Conservation (phyloP, 2,797 vertebrate genomes). For the Darevskia mixta region DNA sequence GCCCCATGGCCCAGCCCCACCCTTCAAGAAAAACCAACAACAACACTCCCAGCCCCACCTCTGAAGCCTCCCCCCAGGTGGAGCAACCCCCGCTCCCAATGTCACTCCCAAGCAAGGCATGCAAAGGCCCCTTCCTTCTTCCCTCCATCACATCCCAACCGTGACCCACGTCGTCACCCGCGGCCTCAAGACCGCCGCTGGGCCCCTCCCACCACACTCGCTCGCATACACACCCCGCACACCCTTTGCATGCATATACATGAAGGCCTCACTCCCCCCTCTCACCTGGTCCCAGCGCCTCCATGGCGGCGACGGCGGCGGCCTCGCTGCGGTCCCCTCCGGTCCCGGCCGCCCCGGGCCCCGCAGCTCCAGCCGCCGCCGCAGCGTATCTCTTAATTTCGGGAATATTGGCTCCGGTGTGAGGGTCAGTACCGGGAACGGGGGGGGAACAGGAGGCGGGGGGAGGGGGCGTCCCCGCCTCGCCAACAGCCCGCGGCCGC, state of each 20-base stretch:
- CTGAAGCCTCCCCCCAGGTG: constrained; percentile 11
- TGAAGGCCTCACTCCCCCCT: constrained; percentile 50
- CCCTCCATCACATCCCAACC: neutral
- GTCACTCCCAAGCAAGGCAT: neutral
- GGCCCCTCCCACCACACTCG: neutral
- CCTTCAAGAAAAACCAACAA: neutral
- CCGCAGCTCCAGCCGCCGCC: constrained; percentile 79
- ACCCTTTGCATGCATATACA: constrained; percentile 47
- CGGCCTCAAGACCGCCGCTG: neutral
- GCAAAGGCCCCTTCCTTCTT: neutral
- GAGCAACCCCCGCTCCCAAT: neutral
- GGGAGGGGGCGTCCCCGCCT: constrained; percentile 45
- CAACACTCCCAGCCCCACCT: neutral
- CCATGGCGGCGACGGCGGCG: constrained; percentile 85
- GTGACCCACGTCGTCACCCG: neutral
- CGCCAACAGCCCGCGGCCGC: neutral
- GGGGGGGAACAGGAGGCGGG: constrained; percentile 40
- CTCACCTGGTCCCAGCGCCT: constrained; percentile 98
- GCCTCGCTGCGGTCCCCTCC: constrained; percentile 67
- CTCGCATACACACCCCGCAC: neutral
- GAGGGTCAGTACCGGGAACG: constrained; percentile 40
- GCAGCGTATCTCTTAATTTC: constrained; percentile 83
- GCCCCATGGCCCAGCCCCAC: neutral
- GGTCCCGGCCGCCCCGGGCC: constrained; percentile 79
- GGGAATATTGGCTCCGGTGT: constrained; percentile 79